Base-by-base conservation (phyloP, 2,888 invertebrate genomes). In the Ormyrus labotus region DNA sequence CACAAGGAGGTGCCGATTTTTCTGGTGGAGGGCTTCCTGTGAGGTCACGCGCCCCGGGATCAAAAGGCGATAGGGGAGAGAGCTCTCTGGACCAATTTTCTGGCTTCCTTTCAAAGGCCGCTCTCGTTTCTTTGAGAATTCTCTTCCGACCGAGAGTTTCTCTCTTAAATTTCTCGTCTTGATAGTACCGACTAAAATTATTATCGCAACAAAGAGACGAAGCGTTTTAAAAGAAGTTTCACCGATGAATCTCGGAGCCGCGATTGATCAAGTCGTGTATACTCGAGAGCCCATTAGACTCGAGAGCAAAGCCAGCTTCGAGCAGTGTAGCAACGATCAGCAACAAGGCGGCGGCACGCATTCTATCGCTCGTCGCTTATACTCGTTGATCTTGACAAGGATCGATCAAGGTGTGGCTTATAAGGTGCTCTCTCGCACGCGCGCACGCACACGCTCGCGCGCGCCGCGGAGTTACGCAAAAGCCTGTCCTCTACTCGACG, bases 401-500 rank as follows among this genome's bases (percentile, higher is more conserved):
- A 19, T 19, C 10, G 61, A 72, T 72, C 72, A 72, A 72, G 72
- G 72, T 72, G 72, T 72, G 72, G 72, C 72, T 48, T 57, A 58
- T 58, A 58, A 70, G n/a, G 48, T 48, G 58, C 48, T 47, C 70
- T 5, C 50, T 57, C 2, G 7, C 58, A 60, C 70, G 48, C 70
- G 19, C 50, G 1, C 58, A 8, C 45, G 4, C 58, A 8, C 45
- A 48, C n/a, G 13, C 50, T 5, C 9, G 34, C 53, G 3, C 72
- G 5, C 9, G 9, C 53, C 5, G 13, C 63, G n/a, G 79, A 79
- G 81, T 85, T 84, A 84, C 84, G 84, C 84, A 84, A 84, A 85
- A 83, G 81, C 82, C 74, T 83, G 83, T 82, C 80, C 83, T 81
- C 81, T 81, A 78, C 79, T 64, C 69, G 64, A 73, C 81, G 82